Base-by-base conservation (phyloP, 2,888 invertebrate species). In the Marasmarcha lunaedactyla region DNA sequence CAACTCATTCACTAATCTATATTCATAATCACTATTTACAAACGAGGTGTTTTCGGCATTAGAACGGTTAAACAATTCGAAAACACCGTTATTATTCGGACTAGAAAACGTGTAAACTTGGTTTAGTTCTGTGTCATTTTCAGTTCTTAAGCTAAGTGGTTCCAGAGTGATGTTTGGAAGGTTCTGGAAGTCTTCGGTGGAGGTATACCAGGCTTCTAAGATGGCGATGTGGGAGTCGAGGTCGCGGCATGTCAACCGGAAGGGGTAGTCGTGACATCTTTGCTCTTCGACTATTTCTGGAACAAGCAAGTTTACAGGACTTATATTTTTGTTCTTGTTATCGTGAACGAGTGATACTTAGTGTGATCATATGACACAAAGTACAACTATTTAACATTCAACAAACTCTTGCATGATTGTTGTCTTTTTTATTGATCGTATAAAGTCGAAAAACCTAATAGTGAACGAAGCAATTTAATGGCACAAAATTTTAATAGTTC, bases 231-330 rank as follows among this genome's bases (percentile, higher is more conserved):
- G 86, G 1, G 88, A 84, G 62, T 87, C 86, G 46, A 89, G 63
- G 44, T 86, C 85, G 20, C 88, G 85, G 52, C 89, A 89, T 2
- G 88, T 89, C 35, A 89, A 68, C 14, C 87, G 79, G 54, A 89
- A 84, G 54, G 84, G 83, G 59, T 74, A 85, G 55, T 86, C 84
- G 63, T 87, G 79, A 56, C 88, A 88, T 55, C 85, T 85, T 54
- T 84, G 85, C 55, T 86, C 86, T 61, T 87, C 85, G 41, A 89
- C 88, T 50, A 87, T 86, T 84, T 89, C 89, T 89, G 85, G 4
- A 86, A 86, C 56, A 56, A 44, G 15, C 34, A 33, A 34, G 15
- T 12, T 37, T 14, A 27, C 9, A 9, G 26, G 14, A 26, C 37
- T 14, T 37, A 25, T 25, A 6, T 9, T 9, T 25, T 25, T 25